These are phyloP conservation scores for Rynchops niger DNA, from an alignment of 2,113 vertebrate genomes.

Conservation along the genomic window DNA sequence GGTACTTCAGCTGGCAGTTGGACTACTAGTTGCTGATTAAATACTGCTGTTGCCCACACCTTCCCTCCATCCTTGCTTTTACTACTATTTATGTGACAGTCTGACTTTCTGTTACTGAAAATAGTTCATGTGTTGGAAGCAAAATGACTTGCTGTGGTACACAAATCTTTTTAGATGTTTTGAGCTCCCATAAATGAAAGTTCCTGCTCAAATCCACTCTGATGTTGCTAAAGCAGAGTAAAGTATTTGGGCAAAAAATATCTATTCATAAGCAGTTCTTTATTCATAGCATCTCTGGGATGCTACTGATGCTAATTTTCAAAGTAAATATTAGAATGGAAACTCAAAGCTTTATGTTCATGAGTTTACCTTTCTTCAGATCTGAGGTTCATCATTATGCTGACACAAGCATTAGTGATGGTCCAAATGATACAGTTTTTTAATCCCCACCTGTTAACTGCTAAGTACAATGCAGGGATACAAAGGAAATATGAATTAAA, in stretches of 20 bases:
- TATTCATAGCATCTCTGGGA: background rate
- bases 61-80: constrained; percentile 31
- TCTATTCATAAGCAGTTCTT: background rate
- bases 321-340: constrained; percentile 20
- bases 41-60: background rate
- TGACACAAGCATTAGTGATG: background rate
- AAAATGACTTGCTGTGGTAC: background rate
- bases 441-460: background rate
- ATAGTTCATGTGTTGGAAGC: background rate
- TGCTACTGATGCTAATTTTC: background rate
- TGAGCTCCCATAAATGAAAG: constrained; percentile 21
- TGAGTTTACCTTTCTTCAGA: background rate
- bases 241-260: background rate
- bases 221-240: background rate
- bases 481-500: background rate
- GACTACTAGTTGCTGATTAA: constrained; percentile 23
- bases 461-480: background rate
- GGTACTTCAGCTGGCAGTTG: constrained; percentile 11
- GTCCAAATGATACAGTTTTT: background rate
- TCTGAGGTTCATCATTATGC: background rate
- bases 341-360: background rate
- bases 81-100: background rate
- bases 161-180: constrained; percentile 21
- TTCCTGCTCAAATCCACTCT: background rate
- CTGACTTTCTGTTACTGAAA: background rate